phyloP scores from a whole-genome alignment of 2,113 vertebrate species.

The Salvator merianae region DNA sequence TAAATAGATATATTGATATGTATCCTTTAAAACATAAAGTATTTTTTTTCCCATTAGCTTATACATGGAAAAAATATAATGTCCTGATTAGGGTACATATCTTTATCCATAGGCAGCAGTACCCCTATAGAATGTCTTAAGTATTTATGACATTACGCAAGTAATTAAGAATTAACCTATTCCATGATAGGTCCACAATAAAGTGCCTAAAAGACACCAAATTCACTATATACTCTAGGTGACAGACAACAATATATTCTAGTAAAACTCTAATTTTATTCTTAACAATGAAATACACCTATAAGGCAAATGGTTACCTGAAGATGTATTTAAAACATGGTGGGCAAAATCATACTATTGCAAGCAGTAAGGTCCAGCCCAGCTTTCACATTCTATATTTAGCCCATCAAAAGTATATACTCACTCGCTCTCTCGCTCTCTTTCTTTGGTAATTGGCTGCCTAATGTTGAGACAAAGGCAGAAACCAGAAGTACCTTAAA shows the following conservation, averaged over 20 bases:
- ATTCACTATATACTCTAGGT: constrained; percentile 80
- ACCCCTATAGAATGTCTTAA: constrained; percentile 86
- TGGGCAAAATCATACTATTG: constrained; percentile 82
- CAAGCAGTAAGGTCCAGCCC: constrained; percentile 65
- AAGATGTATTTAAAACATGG: constrained; percentile 85
- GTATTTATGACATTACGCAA: constrained; percentile 92
- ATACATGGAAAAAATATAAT: constrained; percentile 78
- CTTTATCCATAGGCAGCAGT: constrained; percentile 96
- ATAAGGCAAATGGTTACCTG: constrained; percentile 97
- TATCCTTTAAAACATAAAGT: constrained; percentile 83
- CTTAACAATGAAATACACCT: constrained; percentile 85
- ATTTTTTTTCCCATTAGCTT: constrained; percentile 76
- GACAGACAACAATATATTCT: constrained; percentile 79
- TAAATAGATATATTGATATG: constrained; percentile 68
- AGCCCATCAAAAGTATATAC: constrained; percentile 55
- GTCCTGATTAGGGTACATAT: constrained; percentile 89
- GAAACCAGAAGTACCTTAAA: constrained; percentile 30
- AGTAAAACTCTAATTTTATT: constrained; percentile 77
- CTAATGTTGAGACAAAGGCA: constrained; percentile 76
- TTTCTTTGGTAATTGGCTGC: constrained; percentile 83
- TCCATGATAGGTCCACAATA: constrained; percentile 88
- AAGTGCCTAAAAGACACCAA: constrained; percentile 92
- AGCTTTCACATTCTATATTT: constrained; percentile 39
- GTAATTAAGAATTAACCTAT: constrained; percentile 95
- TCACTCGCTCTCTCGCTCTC: constrained; percentile 37